phyloP scores from a whole-genome alignment of 2,797 vertebrate species.

The Chelmon rostratus region DNA sequence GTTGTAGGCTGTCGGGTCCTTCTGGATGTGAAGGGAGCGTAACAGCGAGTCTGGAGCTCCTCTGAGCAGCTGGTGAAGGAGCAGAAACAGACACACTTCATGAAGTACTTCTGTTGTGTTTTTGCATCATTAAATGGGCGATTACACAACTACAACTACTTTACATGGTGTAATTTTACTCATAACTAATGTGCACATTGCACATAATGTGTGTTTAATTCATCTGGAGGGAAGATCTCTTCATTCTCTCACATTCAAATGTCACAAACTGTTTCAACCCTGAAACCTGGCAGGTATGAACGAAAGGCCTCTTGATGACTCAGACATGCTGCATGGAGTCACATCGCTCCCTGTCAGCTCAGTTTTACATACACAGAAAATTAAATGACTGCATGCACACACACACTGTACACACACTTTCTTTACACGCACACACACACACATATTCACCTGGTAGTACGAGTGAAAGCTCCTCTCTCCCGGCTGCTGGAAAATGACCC shows the following conservation, averaged over 20 bases:
- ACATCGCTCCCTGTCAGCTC: neutral
- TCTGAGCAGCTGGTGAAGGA: slow-evolving; percentile 89
- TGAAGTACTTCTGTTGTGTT: neutral
- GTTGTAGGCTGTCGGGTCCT: slow-evolving; percentile 90
- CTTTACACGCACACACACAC: neutral
- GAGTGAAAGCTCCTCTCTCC: slow-evolving; percentile 98
- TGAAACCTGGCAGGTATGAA: too few relatives aligned
- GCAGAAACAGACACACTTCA: neutral
- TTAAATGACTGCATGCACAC: neutral
- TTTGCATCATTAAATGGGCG: neutral
- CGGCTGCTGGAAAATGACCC: slow-evolving; percentile 96
- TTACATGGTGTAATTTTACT: neutral
- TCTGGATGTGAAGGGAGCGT: slow-evolving; percentile 93
- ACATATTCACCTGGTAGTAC: slow-evolving; percentile 93
- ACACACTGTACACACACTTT: neutral
- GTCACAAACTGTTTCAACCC: too few relatives aligned
- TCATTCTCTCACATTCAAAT: neutral
- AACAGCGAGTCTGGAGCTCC: slow-evolving; percentile 94
- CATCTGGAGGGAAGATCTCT: neutral
- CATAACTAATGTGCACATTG: neutral
- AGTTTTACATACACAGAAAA: neutral
- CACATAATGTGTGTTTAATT: neutral
- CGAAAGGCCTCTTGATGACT: slow-evolving; percentile 29
- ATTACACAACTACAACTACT: neutral
- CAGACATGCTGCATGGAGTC: slow-evolving; percentile 16